Conservation (phyloP, 2,888 invertebrate genomes). For the Protula sp. region DNA sequence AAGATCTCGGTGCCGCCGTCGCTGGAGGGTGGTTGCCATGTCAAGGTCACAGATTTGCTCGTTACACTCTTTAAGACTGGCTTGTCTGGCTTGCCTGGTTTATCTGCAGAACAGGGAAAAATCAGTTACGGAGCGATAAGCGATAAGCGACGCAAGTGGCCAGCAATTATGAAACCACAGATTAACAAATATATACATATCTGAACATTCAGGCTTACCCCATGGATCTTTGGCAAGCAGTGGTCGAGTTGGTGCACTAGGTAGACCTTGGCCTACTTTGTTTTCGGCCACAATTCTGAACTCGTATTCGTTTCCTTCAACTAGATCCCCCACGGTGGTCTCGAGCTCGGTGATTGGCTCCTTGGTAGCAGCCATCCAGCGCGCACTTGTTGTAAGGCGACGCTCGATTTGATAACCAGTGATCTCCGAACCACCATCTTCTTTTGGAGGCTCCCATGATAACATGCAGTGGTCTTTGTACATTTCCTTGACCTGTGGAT, state of each 20-base stretch:
- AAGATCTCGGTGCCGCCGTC: conserved; percentile 29
- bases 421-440: conserved; percentile 86
- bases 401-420: conserved; percentile 80
- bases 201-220: conserved; percentile 33
- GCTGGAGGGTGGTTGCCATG: conserved; percentile 38
- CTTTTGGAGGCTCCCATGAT: conserved; percentile 49
- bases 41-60: conserved; percentile 77
- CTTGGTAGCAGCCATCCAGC: conserved; percentile 32
- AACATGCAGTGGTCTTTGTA: conserved; percentile 39
- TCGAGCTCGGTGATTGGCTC: conserved; percentile 5
- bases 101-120: conserved; percentile 60
- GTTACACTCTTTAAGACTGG: conserved; percentile 12
- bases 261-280: conserved; percentile 63
- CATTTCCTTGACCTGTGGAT: conserved; percentile 41
- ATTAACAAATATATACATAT: too few relatives aligned
- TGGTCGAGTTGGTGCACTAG: conserved; percentile 20
- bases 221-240: conserved; percentile 29
- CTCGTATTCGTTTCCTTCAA: conserved; percentile 60
- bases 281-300: conserved; percentile 31
- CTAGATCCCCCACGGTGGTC: conserved; percentile 29
- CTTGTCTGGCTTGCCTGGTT: conserved; percentile 21
- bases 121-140: too few relatives aligned
- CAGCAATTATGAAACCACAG: too few relatives aligned
- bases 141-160: too few relatives aligned
- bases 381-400: conserved; percentile 64